Evolutionary conservation across 2,797 vertebrate genomes (phyloP).

Genomic region (Spea hammondii): DNA sequence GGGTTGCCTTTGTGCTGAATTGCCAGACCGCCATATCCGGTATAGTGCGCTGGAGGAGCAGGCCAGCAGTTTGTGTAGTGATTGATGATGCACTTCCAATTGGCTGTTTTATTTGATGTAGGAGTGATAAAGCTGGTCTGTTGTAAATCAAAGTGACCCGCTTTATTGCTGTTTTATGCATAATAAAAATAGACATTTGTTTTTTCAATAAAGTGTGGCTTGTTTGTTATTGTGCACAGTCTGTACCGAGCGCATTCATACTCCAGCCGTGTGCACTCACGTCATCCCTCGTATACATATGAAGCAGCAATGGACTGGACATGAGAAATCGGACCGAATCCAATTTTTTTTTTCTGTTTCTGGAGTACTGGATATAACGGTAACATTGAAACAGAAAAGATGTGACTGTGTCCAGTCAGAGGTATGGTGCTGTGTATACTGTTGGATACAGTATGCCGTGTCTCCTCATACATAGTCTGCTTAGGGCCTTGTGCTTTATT

Average conservation of each 20-base stretch:
- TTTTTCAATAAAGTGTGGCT: slow-evolving; percentile 28
- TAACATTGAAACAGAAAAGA: no score
- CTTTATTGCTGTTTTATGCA: slow-evolving; percentile 39
- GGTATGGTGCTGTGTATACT: no score
- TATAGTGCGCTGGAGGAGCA: slow-evolving; percentile 24
- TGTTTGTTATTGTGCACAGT: slow-evolving; percentile 17
- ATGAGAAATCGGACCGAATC: slow-evolving; percentile 19
- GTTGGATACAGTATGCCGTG: no score
- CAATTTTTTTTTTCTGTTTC: no score
- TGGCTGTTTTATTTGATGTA: slow-evolving; percentile 35
- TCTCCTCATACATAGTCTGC: no score
- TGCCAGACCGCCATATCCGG: slow-evolving; percentile 19
- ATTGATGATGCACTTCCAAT: slow-evolving; percentile 17
- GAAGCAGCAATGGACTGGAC: slow-evolving; percentile 17
- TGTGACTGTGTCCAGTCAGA: no score
- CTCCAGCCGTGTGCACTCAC: slow-evolving; percentile 26
- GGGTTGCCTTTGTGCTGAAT: slow-evolving; percentile 29
- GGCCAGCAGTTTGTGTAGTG: slow-evolving; percentile 5
- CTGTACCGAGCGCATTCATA: slow-evolving; percentile 24
- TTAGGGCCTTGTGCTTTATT: no score
- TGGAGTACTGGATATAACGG: no score
- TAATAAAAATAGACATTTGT: slow-evolving; percentile 32
- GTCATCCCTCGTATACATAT: slow-evolving; percentile 45
- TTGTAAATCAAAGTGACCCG: slow-evolving; percentile 31
- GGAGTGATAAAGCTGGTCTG: slow-evolving; percentile 15